Evolutionary conservation across 1,140 invertebrate species (phyloP).

Genomic region (Coelopa frigida): DNA sequence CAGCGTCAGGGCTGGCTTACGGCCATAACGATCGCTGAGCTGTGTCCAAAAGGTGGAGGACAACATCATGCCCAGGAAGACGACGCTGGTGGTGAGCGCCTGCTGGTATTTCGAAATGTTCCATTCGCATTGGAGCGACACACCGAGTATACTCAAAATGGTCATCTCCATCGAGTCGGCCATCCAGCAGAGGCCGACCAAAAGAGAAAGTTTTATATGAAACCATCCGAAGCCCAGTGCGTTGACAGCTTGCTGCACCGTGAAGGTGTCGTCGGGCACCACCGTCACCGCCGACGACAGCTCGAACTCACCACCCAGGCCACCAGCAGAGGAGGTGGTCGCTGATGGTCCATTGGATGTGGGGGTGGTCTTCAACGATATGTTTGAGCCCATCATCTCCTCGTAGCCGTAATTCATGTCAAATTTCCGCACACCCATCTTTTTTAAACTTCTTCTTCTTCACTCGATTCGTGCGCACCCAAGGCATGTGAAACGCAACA

Average conservation of each 20-base stretch:
- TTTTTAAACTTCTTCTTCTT: no score
- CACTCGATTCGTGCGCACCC: no score
- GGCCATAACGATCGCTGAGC: conserved; percentile 88
- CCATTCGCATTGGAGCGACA: conserved; percentile 91
- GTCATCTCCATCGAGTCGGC: conserved; percentile 99
- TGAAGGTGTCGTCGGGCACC: no score
- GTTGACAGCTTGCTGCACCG: conserved; percentile 92
- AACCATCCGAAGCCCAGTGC: conserved; percentile 92
- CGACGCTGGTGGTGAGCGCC: conserved; percentile 63
- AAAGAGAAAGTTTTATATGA: conserved; percentile 82
- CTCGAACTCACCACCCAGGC: no score
- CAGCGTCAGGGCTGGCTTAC: conserved; percentile 77
- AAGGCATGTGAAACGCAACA: no score
- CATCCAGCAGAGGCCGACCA: conserved; percentile 90
- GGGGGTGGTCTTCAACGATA: no score
- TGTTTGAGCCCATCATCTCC: no score
- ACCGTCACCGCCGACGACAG: no score
- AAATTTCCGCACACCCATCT: no score
- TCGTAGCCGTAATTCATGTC: no score
- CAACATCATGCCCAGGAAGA: conserved; percentile 95
- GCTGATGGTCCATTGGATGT: no score
- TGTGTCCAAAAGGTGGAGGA: conserved; percentile 94
- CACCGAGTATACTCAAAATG: conserved; percentile 86
- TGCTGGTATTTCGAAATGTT: conserved; percentile 72
- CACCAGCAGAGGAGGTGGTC: no score